These are phyloP conservation scores for Diphyllodes magnificus DNA, from an alignment of 2,113 vertebrate genomes.

Conservation along the genomic window DNA sequence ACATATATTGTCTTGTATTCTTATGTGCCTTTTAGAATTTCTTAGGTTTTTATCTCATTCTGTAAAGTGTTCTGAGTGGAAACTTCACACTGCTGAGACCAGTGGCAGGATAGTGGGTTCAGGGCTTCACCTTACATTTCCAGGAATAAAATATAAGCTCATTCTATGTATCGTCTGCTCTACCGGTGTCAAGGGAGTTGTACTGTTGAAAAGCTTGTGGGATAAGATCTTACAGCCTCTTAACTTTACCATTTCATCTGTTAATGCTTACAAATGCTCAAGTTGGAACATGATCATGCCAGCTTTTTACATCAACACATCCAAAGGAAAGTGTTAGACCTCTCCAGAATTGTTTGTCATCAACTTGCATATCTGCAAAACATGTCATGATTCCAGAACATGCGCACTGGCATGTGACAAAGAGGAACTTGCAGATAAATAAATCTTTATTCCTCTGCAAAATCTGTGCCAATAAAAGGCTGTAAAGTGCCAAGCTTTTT, in stretches of 20 bases:
- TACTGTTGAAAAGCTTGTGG: not conserved
- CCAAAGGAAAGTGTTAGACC: constrained; percentile 49
- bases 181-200: not conserved
- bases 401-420: constrained; percentile 22
- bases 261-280: constrained; percentile 38
- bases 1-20: not conserved
- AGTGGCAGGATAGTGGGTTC: not conserved
- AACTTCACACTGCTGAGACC: not conserved
- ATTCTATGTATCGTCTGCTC: not conserved
- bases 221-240: constrained; percentile 10
- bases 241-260: constrained; percentile 30
- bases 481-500: not conserved
- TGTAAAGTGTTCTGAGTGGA: not conserved
- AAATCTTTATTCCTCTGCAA: constrained; percentile 34
- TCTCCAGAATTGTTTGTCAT: constrained; percentile 60
- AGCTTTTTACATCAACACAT: constrained; percentile 47
- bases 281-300: constrained; percentile 9
- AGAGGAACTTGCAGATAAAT: constrained; percentile 40
- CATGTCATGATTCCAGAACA: constrained; percentile 43
- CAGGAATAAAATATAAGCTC: not conserved
- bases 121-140: not conserved
- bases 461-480: not conserved
- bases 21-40: not conserved
- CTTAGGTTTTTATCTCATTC: not conserved
- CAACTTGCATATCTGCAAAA: constrained; percentile 45